phyloP scores from a whole-genome alignment of 2,113 vertebrate species.

The Recurvirostra avosetta region DNA sequence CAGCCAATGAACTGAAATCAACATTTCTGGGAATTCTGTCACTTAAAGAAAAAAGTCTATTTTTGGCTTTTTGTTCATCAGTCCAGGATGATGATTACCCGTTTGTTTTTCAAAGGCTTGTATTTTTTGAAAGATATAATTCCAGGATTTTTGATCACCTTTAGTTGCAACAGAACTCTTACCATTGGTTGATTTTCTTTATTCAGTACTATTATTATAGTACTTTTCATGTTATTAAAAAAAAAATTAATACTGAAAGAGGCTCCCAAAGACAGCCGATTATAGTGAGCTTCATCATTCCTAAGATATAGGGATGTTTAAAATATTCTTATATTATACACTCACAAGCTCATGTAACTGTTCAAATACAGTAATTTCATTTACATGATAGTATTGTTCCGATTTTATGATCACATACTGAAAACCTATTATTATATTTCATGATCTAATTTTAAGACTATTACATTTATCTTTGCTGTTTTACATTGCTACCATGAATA shows the following conservation, averaged over 20 bases:
- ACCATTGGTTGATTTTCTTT: neutral
- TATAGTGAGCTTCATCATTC: neutral
- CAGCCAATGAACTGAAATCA: neutral
- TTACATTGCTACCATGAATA: neutral
- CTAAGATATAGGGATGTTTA: neutral
- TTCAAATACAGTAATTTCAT: constrained; percentile 1
- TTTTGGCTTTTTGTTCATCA: neutral
- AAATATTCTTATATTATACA: neutral
- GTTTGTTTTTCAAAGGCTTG: neutral
- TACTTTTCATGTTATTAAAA: neutral
- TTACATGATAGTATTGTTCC: neutral
- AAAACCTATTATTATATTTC: constrained; percentile 30
- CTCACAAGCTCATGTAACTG: neutral
- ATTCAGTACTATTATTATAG: neutral
- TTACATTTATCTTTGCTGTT: neutral
- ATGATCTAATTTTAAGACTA: neutral
- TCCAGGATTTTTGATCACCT: neutral
- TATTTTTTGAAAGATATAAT: neutral
- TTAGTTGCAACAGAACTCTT: neutral
- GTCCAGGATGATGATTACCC: neutral
- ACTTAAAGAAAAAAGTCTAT: neutral
- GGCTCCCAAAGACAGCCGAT: neutral
- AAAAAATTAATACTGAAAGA: neutral
- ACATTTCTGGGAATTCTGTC: neutral
- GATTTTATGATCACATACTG: neutral